Base-by-base conservation (phyloP, 2,113 vertebrate species). In the Sinocyclocheilus grahami region DNA sequence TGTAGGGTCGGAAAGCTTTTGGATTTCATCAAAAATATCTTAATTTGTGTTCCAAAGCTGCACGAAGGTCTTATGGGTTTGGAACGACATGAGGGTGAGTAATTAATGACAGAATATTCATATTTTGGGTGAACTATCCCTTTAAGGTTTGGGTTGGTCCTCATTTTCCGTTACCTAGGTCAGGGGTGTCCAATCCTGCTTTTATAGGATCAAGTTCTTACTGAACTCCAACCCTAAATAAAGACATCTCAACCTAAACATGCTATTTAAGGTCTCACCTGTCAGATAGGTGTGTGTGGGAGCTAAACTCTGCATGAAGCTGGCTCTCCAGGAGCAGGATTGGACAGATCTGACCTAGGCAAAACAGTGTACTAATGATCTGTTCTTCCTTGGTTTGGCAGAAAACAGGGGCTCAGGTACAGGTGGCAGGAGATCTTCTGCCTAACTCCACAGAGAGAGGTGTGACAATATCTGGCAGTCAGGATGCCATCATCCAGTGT, bases 391-490 rank as follows among this genome's bases (percentile, higher is more conserved):
- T 22, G 16, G n/a, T 62, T 9, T 39, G 12, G 2, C 88, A 99
- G 98, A 97, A 95, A 9, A 97, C 97, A 0, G 98, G 97, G 37
- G 97, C 98, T 0, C 97, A 99, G 92, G 97, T 99, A 79, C 98
- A 99, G 91, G 98, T 99, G 86, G 97, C 97, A 0, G 97, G 97
- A 5, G 97, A 99, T 90, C 93, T 99, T 89, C 96, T 99, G 39
- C 98, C 97, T 65, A 98, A 98, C 93, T 99, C 97, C 91, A 98
- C 98, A 0, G 97, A 98, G 92, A 94, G 98, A 63, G 98, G 97
- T 0, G 98, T 99, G 91, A 98, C 97, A 0, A 96, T 99, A 92
- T 98, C 97, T 0, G 98, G 98, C 16, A 96, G 95, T 72, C 97
- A 97, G 1, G 97, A 98, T 55, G 95, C 98, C 94, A 98, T 99